Evolutionary conservation across 2,888 invertebrate genomes (phyloP).

Genomic region (Polymixis lichenea): DNA sequence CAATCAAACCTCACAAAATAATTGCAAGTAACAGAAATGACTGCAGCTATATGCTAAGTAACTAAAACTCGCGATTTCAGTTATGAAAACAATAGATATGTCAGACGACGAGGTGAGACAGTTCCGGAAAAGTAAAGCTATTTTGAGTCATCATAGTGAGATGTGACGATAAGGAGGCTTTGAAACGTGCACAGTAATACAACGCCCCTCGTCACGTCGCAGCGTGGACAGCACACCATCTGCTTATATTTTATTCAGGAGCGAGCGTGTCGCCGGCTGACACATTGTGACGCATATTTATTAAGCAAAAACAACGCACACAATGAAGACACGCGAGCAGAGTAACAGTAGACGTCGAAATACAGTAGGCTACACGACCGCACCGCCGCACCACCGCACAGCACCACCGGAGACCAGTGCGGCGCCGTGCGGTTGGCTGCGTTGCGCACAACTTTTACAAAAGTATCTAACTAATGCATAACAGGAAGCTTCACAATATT

Average conservation of each 20-base stretch:
- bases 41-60: no score
- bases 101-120: not conserved
- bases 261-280: constrained; percentile 42
- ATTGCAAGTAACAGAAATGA: not conserved
- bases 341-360: not conserved
- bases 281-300: constrained; percentile 39
- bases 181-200: not conserved
- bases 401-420: not conserved
- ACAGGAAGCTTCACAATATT: constrained; percentile 16
- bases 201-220: not conserved
- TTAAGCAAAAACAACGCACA: constrained; percentile 37
- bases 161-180: not conserved
- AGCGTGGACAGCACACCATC: constrained; percentile 35
- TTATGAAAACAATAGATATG: not conserved
- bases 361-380: not conserved
- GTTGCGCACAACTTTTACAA: constrained; percentile 47
- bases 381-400: not conserved
- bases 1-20: not conserved
- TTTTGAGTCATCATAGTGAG: not conserved
- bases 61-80: not conserved
- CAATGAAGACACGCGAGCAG: constrained; percentile 17
- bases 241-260: constrained; percentile 64
- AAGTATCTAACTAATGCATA: constrained; percentile 8
- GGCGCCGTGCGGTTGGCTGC: not conserved
- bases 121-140: not conserved